Evolutionary conservation across 1,140 invertebrate genomes (phyloP).

Genomic region (Bacillus rossius): DNA sequence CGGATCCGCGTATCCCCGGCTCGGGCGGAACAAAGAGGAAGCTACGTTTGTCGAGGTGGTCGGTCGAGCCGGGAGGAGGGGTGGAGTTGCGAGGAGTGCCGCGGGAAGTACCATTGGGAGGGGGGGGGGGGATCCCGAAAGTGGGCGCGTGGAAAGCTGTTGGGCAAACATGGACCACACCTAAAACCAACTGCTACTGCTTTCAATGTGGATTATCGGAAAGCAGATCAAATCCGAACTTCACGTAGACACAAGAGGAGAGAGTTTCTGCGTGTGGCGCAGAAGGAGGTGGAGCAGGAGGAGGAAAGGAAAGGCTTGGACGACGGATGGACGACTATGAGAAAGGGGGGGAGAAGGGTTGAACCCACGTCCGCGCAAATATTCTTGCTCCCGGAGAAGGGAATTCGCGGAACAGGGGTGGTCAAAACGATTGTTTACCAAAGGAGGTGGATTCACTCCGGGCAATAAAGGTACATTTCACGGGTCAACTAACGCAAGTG

Average conservation of each 20-base stretch:
- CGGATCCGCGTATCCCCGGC: too few relatives aligned
- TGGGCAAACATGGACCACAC: constrained; percentile 7
- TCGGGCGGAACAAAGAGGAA: too few relatives aligned
- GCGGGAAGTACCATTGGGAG: background rate
- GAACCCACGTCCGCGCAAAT: too few relatives aligned
- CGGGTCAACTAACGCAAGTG: too few relatives aligned
- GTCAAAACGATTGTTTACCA: too few relatives aligned
- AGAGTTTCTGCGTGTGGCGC: background rate
- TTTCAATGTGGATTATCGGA: constrained; percentile 9
- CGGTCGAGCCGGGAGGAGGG: background rate
- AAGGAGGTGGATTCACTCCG: too few relatives aligned
- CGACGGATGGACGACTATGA: background rate
- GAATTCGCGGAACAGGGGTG: too few relatives aligned
- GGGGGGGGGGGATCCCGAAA: background rate
- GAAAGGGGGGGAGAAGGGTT: background rate
- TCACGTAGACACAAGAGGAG: background rate
- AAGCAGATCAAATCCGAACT: constrained; percentile 6
- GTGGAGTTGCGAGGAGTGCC: background rate
- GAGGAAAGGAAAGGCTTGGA: background rate
- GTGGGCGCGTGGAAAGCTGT: background rate
- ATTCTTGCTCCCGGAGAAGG: too few relatives aligned
- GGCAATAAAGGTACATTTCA: too few relatives aligned
- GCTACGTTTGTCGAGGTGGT: background rate
- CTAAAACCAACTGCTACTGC: constrained; percentile 4
- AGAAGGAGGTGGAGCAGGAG: background rate